Conservation (phyloP, 2,113 vertebrate genomes). For the Malurus elegans region DNA sequence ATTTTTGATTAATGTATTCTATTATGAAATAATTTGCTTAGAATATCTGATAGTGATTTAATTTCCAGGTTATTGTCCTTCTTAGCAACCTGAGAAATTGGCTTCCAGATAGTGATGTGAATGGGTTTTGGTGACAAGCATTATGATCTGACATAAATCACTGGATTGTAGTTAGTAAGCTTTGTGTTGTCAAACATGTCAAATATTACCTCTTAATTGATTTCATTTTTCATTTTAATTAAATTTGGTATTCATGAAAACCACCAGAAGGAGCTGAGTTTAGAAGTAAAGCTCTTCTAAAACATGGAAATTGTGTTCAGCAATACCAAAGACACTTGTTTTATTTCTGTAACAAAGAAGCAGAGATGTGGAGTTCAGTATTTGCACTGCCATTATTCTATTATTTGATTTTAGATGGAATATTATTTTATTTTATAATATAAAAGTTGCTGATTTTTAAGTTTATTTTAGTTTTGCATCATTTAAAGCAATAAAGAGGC, state of each 20-base stretch:
- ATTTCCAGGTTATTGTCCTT: conserved; percentile 35
- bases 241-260: not conserved
- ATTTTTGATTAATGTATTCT: conserved; percentile 46
- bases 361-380: not conserved
- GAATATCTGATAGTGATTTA: conserved; percentile 45
- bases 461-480: not conserved
- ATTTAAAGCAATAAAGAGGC: not conserved
- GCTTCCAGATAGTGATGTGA: not conserved
- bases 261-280: not conserved
- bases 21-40: conserved; percentile 35
- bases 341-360: not conserved
- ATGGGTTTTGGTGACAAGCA: not conserved
- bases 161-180: not conserved
- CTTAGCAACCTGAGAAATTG: not conserved
- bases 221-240: not conserved
- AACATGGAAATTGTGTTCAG: not conserved
- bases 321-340: not conserved
- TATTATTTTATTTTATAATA: not conserved
- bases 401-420: not conserved
- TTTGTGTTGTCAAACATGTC: not conserved
- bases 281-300: not conserved
- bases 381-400: not conserved
- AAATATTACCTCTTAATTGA: conserved; percentile 14
- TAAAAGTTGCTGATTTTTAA: not conserved
- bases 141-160: not conserved